Base-by-base conservation (phyloP, 2,113 vertebrate genomes). In the Lates calcarifer region DNA sequence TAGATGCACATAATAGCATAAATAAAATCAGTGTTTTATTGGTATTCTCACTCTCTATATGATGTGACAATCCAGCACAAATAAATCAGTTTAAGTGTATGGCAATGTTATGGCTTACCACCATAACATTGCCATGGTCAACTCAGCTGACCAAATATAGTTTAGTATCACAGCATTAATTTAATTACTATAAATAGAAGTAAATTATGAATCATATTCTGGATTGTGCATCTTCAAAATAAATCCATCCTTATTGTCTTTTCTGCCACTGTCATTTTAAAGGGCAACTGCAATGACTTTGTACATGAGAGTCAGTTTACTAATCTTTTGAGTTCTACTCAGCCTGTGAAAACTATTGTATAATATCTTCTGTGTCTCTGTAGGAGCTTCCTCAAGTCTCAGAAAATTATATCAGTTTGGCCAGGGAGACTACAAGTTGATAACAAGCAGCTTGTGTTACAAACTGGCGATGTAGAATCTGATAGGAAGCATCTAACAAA, bases 221-320 rank as follows among this genome's bases (percentile, higher is more conserved):
- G 43, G 41, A 70, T 63, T 39, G 41, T 49, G 24, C 3, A 45
- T 45, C 9, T 37, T n/a, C 3, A 51, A 51, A 22, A 33, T 13
- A 20, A 56, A 43, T 18, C 63, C 41, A n/a, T 17, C 39, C 37
- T 47, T 37, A 22, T 61, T 2, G 14, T n/a, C 17, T 43, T 84
- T 51, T 70, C 49, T 74, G 62, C 15, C 51, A 1, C 31, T 66
- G 55, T 65, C 29, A 58, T 60, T 61, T 60, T 65, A 24, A 64
- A 33, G 15, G n/a, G 29, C n/a, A n/a, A n/a, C n/a, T n/a, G n/a
- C n/a, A n/a, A n/a, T n/a, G n/a, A n/a, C n/a, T n/a, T n/a, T n/a
- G n/a, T n/a, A n/a, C n/a, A n/a, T n/a, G 10, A 47, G 31, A 22
- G 17, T 15, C 24, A 18, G 20, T 35, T 20, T 61, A 37, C 35